Percentiles rank a stretch among this genome's conserved stretches.
phyloP scores from a whole-genome alignment of 1,140 invertebrate genomes.

The Bombus superbus region DNA sequence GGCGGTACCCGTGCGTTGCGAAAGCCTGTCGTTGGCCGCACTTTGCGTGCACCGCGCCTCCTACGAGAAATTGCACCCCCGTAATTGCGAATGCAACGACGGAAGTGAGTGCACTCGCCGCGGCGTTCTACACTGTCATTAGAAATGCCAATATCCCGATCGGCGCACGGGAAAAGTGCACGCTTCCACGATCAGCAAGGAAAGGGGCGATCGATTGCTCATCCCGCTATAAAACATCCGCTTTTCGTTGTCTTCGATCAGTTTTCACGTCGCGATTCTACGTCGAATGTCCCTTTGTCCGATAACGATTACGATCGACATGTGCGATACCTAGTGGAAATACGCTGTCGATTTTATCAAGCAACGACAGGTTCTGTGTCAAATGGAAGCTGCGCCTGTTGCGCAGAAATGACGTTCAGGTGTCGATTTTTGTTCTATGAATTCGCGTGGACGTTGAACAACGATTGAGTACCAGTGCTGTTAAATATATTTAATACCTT shows the following conservation, averaged over 20 bases:
- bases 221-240: conserved; percentile 57
- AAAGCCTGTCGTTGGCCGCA: conserved; percentile 63
- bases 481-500: not conserved
- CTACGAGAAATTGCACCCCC: not conserved
- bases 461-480: not conserved
- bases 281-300: not conserved
- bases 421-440: not conserved
- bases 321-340: not conserved
- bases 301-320: not conserved
- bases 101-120: conserved; percentile 57
- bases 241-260: conserved; percentile 38
- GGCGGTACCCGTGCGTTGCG: conserved; percentile 16
- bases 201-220: conserved; percentile 50
- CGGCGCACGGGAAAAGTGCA: conserved; percentile 71
- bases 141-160: conserved; percentile 62
- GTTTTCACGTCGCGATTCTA: conserved; percentile 47
- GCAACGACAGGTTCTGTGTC: too few relatives aligned
- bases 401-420: not conserved
- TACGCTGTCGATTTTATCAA: too few relatives aligned
- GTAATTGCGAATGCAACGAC: conserved; percentile 56
- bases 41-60: conserved; percentile 52
- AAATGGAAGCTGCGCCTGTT: too few relatives aligned
- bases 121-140: conserved; percentile 52
- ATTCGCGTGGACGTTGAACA: not conserved
- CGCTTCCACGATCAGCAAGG: conserved; percentile 60